These are phyloP conservation scores for Dendrolimus punctatus DNA, from an alignment of 1,140 invertebrate genomes.

Conservation along the genomic window DNA sequence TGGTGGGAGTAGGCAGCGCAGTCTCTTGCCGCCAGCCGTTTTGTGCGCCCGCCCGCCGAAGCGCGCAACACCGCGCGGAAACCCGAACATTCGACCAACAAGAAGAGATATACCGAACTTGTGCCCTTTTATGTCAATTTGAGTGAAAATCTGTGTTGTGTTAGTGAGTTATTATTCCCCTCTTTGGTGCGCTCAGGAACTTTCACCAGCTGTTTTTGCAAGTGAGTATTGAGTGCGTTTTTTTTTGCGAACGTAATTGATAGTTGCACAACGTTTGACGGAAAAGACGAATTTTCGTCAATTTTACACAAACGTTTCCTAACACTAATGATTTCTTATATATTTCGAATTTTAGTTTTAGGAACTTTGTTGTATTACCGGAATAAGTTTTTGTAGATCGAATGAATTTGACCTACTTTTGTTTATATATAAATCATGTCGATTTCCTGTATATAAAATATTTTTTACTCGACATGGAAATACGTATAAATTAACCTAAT, in stretches of 20 bases:
- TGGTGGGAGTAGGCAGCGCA: slow-evolving; percentile 53
- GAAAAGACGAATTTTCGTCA: neutral
- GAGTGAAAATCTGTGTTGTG: slow-evolving; percentile 53
- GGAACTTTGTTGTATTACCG: too few species aligned
- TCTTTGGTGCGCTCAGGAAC: slow-evolving; percentile 25
- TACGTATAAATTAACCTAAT: too few species aligned
- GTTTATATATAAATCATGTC: neutral
- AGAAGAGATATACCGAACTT: slow-evolving; percentile 18
- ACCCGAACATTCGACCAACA: slow-evolving; percentile 29
- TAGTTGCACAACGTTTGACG: slow-evolving; percentile 34
- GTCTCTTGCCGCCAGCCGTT: slow-evolving; percentile 56
- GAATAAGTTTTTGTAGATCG: too few species aligned
- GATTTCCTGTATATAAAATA: too few species aligned
- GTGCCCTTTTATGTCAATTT: slow-evolving; percentile 36
- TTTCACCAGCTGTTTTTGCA: slow-evolving; percentile 47
- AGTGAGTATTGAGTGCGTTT: slow-evolving; percentile 54
- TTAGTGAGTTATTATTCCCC: slow-evolving; percentile 21
- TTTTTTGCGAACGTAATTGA: slow-evolving; percentile 45
- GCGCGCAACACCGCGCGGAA: slow-evolving; percentile 41
- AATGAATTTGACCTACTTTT: too few species aligned
- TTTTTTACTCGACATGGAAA: too few species aligned
- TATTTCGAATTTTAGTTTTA: too few species aligned
- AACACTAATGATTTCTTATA: too few species aligned
- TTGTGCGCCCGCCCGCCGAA: slow-evolving; percentile 43
- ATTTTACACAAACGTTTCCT: too few species aligned